Conservation (phyloP, 2,113 vertebrate species). For the Natator depressus region DNA sequence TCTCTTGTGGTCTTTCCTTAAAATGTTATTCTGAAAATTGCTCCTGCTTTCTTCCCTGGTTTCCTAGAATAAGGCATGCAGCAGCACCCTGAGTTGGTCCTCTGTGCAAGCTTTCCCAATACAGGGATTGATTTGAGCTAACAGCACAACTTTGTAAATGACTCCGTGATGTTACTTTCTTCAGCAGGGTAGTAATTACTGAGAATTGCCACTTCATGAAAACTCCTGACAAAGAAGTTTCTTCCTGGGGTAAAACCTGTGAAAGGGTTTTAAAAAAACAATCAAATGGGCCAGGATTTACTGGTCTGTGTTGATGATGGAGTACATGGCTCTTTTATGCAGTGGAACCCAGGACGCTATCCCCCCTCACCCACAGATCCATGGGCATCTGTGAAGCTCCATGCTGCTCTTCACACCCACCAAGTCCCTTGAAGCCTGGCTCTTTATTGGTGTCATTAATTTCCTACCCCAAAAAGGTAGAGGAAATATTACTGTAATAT, state of each 20-base stretch:
- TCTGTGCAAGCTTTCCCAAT: not conserved
- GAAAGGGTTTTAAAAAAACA: not conserved
- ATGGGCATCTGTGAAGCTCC: accelerated
- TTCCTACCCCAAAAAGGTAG: too few species aligned
- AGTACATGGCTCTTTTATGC: not conserved
- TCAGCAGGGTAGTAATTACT: not conserved
- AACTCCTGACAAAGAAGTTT: not conserved
- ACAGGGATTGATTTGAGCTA: not conserved
- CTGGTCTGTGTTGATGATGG: not conserved
- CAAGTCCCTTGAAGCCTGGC: not conserved
- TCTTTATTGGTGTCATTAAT: not conserved
- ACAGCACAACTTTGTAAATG: not conserved
- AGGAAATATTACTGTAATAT: accelerated
- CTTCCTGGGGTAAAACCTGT: not conserved
- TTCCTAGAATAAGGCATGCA: not conserved
- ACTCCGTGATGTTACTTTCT: not conserved
- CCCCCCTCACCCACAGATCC: accelerated
- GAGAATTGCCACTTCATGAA: not conserved
- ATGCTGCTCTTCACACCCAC: accelerated
- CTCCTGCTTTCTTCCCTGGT: not conserved
- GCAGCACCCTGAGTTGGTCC: not conserved
- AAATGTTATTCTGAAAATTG: not conserved
- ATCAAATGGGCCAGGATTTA: not conserved
- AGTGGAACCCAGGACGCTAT: not conserved
- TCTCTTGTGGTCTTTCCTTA: not conserved